Percentiles rank a stretch among this genome's conserved stretches.
These are phyloP conservation scores for Agonopterix heracliana DNA, from an alignment of 2,888 invertebrate genomes.

Conservation along the genomic window DNA sequence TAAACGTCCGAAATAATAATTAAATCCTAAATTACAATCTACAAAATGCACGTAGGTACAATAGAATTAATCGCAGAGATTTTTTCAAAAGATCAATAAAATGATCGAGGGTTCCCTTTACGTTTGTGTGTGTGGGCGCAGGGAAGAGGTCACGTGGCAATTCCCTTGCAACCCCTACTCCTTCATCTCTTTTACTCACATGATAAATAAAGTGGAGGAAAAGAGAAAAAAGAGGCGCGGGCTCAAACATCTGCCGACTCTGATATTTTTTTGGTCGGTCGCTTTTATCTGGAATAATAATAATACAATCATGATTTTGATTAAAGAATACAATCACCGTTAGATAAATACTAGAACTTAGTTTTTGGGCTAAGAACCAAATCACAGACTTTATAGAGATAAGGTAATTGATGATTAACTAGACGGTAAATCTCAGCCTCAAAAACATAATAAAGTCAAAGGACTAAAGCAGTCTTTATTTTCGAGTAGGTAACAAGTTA, in stretches of 20 bases:
- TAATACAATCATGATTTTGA: constrained; percentile 26
- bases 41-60: constrained; percentile 20
- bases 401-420: too few species aligned
- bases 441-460: neutral
- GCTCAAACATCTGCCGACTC: constrained; percentile 67
- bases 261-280: constrained; percentile 57
- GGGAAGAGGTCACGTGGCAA: constrained; percentile 57
- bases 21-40: constrained; percentile 11
- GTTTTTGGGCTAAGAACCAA: too few species aligned
- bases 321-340: neutral
- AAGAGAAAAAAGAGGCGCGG: constrained; percentile 35
- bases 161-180: constrained; percentile 63
- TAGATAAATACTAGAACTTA: too few species aligned
- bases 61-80: constrained; percentile 41
- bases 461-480: neutral
- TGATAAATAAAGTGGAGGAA: constrained; percentile 17
- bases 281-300: constrained; percentile 46
- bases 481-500: neutral
- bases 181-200: constrained; percentile 30
- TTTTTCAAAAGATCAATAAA: constrained; percentile 57
- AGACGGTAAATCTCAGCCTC: neutral
- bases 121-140: constrained; percentile 36
- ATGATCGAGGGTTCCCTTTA: constrained; percentile 48
- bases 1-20: too few species aligned
- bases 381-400: too few species aligned